Conservation (phyloP, 2,888 invertebrate genomes). For the Corythucha ciliata region DNA sequence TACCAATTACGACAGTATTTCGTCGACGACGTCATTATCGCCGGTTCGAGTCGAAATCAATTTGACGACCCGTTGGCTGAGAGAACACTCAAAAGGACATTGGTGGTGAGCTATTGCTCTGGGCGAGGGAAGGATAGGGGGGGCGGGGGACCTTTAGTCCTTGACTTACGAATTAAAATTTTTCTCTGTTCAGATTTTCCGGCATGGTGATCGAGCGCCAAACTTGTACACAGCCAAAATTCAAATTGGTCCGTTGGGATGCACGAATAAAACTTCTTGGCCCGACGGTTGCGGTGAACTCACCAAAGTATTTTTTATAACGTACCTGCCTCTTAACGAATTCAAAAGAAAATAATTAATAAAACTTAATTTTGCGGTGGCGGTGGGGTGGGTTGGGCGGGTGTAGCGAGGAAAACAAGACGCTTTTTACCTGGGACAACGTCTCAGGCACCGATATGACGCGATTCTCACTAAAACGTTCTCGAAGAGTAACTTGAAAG, state of each 20-base stretch:
- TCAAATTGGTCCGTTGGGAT: not conserved
- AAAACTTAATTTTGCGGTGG: no score
- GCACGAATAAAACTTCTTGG: conserved; percentile 6
- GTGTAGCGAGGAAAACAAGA: conserved; percentile 13
- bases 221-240: not conserved
- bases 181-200: conserved; percentile 13
- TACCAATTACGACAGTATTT: no score
- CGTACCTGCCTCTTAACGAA: no score
- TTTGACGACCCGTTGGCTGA: no score
- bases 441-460: conserved; percentile 14
- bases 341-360: no score
- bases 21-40: no score
- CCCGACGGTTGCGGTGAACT: conserved; percentile 11
- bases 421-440: conserved; percentile 10
- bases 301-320: conserved; percentile 4
- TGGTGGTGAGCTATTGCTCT: no score
- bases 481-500: conserved; percentile 6
- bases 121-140: no score
- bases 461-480: conserved; percentile 12
- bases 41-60: no score
- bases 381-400: no score
- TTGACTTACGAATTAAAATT: not conserved
- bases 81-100: no score
- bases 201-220: conserved; percentile 16
- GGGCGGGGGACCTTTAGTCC: no score